Percentiles rank a stretch among this genome's conserved stretches.
Conservation (phyloP, 1,140 invertebrate species). For the Chironomus tepperi region DNA sequence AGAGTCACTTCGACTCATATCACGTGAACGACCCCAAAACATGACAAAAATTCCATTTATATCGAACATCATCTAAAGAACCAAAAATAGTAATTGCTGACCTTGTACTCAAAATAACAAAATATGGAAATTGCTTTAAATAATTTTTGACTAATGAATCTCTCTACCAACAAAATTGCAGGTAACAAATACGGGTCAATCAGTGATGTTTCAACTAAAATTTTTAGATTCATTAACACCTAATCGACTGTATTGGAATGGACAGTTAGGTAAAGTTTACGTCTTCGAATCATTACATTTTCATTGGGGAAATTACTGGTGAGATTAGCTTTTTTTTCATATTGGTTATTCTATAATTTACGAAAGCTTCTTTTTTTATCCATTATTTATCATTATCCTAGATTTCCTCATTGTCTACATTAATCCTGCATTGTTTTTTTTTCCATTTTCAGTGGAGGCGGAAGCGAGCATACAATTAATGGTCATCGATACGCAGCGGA, state of each 20-base stretch:
- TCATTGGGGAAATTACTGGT: constrained; percentile 2
- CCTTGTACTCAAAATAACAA: too few relatives aligned
- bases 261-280: neutral
- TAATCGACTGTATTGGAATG: neutral
- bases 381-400: neutral
- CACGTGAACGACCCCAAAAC: too few relatives aligned
- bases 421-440: neutral
- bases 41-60: too few relatives aligned
- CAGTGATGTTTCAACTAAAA: neutral
- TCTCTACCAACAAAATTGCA: neutral
- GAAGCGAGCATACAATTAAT: constrained; percentile 1
- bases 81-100: too few relatives aligned
- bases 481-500: neutral
- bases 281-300: constrained; percentile 3
- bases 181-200: neutral
- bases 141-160: neutral
- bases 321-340: neutral
- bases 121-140: neutral
- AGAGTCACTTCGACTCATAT: too few relatives aligned
- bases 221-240: neutral
- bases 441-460: neutral
- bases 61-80: too few relatives aligned
- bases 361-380: neutral
- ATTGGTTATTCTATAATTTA: neutral
- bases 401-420: neutral